Conservation (phyloP, 2,888 invertebrate species). For the Scaptomyza reducta region DNA sequence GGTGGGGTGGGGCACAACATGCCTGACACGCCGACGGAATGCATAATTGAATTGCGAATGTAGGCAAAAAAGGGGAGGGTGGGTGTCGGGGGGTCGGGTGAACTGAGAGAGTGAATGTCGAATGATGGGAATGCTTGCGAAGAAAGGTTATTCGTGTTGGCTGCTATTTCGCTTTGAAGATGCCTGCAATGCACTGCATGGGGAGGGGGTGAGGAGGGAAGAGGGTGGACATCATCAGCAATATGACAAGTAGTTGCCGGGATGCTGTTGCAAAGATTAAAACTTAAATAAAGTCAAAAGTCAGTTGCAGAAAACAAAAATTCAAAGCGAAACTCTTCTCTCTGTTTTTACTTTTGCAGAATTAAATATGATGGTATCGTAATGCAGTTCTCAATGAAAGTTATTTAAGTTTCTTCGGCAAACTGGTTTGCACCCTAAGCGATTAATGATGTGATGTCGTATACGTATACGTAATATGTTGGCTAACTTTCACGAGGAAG, state of each 20-base stretch:
- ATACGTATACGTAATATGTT: background rate
- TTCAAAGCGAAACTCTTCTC: background rate
- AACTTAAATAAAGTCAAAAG: constrained; percentile 12
- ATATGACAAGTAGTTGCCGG: constrained; percentile 22
- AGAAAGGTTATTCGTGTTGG: background rate
- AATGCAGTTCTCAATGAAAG: background rate
- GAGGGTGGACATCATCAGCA: constrained; percentile 5
- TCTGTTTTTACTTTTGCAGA: constrained; percentile 3
- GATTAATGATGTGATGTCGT: background rate
- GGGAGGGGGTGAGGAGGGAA: too few species aligned
- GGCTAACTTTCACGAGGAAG: background rate
- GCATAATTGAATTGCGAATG: constrained; percentile 74
- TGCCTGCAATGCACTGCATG: too few species aligned
- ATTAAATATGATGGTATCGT: background rate
- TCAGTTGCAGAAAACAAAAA: background rate
- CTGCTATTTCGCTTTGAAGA: background rate
- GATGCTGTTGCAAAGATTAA: constrained; percentile 9
- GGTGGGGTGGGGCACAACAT: constrained; percentile 7
- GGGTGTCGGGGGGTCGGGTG: background rate
- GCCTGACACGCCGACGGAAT: constrained; percentile 65
- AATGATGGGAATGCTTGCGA: constrained; percentile 39
- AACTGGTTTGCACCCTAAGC: background rate
- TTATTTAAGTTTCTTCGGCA: constrained; percentile 1
- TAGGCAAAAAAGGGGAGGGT: constrained; percentile 11
- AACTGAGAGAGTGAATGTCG: constrained; percentile 28